A percentile compares a stretch with the other conserved stretches of the same genome.
Evolutionary conservation across 2,113 vertebrate genomes (phyloP).

Genomic region (Mustelus asterias): DNA sequence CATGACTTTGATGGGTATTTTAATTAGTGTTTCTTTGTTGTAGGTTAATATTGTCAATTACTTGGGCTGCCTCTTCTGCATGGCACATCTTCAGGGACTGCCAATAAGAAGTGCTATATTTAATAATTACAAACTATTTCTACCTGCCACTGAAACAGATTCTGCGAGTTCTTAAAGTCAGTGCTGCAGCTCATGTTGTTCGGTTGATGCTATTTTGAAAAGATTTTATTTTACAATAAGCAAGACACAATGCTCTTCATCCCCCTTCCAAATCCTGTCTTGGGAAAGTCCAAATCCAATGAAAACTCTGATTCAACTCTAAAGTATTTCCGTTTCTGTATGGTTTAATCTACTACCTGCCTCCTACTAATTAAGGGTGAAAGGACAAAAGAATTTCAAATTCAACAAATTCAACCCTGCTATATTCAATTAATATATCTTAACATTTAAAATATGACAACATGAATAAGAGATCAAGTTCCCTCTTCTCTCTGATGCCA

Average conservation of each 20-base stretch:
- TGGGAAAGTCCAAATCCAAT: not conserved
- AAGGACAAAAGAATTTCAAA: not conserved
- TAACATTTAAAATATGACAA: not conserved
- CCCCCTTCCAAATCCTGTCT: not conserved
- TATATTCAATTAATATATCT: not conserved
- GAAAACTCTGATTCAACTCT: not conserved
- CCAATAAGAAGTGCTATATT: not conserved
- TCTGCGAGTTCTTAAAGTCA: not conserved
- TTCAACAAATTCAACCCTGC: not conserved
- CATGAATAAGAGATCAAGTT: not conserved
- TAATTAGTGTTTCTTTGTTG: constrained; percentile 60
- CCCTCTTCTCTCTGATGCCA: not conserved
- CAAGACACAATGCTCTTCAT: not conserved
- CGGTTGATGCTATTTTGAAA: not conserved
- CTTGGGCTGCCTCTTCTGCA: constrained; percentile 34
- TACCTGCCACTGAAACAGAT: not conserved
- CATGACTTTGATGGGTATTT: constrained; percentile 54
- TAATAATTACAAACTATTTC: constrained; percentile 11
- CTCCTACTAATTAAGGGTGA: too few species aligned
- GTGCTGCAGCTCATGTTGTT: not conserved
- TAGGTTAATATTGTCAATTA: constrained; percentile 62
- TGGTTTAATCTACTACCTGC: not conserved
- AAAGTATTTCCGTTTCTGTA: not conserved
- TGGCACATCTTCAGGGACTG: constrained; percentile 16
- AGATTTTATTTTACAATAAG: not conserved